phyloP scores from a whole-genome alignment of 2,888 invertebrate species.

The Penaeus monodon region DNA sequence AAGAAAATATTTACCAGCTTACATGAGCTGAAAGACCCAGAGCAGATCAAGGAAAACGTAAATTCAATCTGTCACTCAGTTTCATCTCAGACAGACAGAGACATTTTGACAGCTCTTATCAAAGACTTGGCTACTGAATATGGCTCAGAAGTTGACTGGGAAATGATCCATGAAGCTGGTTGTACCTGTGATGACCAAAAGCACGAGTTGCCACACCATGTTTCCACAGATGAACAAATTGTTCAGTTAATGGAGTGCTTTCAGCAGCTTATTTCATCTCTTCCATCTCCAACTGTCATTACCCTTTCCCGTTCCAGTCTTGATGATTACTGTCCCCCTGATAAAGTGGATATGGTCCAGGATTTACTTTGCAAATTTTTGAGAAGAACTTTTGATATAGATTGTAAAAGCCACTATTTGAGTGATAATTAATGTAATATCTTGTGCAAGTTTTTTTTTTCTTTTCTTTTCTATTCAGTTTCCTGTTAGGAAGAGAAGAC shows the following conservation, averaged over 20 bases:
- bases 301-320: slow-evolving; percentile 85
- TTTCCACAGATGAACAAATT: slow-evolving; percentile 80
- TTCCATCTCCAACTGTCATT: slow-evolving; percentile 79
- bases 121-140: slow-evolving; percentile 43
- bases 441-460: not conserved
- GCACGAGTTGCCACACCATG: slow-evolving; percentile 84
- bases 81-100: not conserved
- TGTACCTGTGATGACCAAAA: slow-evolving; percentile 89
- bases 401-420: slow-evolving; percentile 42
- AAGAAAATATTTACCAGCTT: slow-evolving; percentile 69
- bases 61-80: slow-evolving; percentile 28
- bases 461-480: not conserved
- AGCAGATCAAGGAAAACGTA: slow-evolving; percentile 23
- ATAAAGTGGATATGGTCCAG: slow-evolving; percentile 86
- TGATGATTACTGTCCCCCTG: slow-evolving; percentile 89
- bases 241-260: slow-evolving; percentile 76
- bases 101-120: slow-evolving; percentile 34
- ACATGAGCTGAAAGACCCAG: slow-evolving; percentile 74
- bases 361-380: slow-evolving; percentile 67
- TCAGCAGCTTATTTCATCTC: slow-evolving; percentile 74
- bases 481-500: too few relatives aligned
- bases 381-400: slow-evolving; percentile 26
- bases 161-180: slow-evolving; percentile 85
- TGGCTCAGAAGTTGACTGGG: slow-evolving; percentile 81
- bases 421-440: not conserved